Base-by-base conservation (phyloP, 2,113 vertebrate genomes). In the Brienomyrus longianalis region DNA sequence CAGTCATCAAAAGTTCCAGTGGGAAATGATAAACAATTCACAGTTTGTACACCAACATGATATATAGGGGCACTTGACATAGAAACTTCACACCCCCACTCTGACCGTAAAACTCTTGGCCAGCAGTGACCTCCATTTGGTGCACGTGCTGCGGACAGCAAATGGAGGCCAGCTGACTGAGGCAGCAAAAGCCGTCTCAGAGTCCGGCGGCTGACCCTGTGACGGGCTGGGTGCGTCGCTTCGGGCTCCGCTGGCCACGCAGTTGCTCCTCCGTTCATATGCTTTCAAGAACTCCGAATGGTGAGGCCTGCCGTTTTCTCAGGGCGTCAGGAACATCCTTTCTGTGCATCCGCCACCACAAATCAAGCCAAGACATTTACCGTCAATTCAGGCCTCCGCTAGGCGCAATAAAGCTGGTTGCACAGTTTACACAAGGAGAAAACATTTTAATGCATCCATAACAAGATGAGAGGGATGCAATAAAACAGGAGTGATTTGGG, bases 151-250 rank as follows among this genome's bases (percentile, higher is more conserved):
- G 74, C 10, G 13, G 43, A 27, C 35, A 59, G n/a, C 51, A 54
- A n/a, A 48, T 50, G 88, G 54, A 88, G 88, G 21, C 45, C 62
- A 88, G 88, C 59, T 88, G 59, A 88, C 45, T 66, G 87, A 27
- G 59, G 59, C 8, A n/a, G 39, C 45, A 17, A 56, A 1, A 43
- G 56, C 39, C 2, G 9, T 17, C 27, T 17, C 48, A 43, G 51
- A 56, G 31, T 5, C 27, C 27, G 9, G 86, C 35, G 10, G 86
- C 47, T 87, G 62, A 51, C 27, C 70, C 70, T 2, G 27, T 43
- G 70, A 89, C 2, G 27, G 6, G 2, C 50, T 21, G 70, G 62
- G 88, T 6, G 70, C 45, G 70, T 80, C 48, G 23, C n/a, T 3
- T 13, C 9, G n/a, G 70, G 27, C 27, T 27, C 47, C 9, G 51